phyloP scores from a whole-genome alignment of 2,888 invertebrate species.

The Balanococcus diminutus region DNA sequence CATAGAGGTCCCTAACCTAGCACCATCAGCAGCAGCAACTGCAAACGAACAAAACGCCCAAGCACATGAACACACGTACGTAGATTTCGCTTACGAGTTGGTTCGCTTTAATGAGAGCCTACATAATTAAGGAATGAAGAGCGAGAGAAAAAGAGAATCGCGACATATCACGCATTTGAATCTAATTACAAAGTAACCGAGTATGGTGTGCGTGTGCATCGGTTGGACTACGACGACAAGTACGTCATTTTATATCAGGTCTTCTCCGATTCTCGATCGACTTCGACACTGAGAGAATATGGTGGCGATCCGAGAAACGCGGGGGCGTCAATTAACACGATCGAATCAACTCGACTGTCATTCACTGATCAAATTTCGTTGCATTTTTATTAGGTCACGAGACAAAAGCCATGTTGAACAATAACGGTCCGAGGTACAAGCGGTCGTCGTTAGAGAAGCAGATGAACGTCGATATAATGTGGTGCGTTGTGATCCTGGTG shows the following conservation, averaged over 20 bases:
- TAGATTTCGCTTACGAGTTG: not conserved
- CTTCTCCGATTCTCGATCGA: not conserved
- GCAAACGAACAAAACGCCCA: not conserved
- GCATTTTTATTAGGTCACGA: constrained; percentile 50
- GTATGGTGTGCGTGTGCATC: not conserved
- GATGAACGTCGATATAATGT: constrained; percentile 78
- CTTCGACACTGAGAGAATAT: not conserved
- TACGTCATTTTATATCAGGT: not conserved
- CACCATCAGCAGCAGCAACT: not conserved
- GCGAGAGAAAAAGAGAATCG: not conserved
- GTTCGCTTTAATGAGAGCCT: not conserved
- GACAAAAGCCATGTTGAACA: constrained; percentile 56
- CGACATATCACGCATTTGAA: not conserved
- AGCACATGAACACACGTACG: not conserved
- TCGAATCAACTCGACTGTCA: not conserved
- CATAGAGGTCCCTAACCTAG: too few relatives aligned
- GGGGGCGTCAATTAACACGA: not conserved
- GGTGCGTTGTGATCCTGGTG: constrained; percentile 91
- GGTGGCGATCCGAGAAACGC: not conserved
- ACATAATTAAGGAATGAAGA: not conserved
- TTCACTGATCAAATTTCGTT: not conserved
- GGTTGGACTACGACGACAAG: not conserved
- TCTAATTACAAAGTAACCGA: not conserved
- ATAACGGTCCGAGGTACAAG: constrained; percentile 40
- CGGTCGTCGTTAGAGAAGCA: constrained; percentile 51